Evolutionary conservation across 2,113 vertebrate genomes (phyloP), one percentile per base, ranked within the genome.

Genomic region (Beaufortia kweichowensis): DNA sequence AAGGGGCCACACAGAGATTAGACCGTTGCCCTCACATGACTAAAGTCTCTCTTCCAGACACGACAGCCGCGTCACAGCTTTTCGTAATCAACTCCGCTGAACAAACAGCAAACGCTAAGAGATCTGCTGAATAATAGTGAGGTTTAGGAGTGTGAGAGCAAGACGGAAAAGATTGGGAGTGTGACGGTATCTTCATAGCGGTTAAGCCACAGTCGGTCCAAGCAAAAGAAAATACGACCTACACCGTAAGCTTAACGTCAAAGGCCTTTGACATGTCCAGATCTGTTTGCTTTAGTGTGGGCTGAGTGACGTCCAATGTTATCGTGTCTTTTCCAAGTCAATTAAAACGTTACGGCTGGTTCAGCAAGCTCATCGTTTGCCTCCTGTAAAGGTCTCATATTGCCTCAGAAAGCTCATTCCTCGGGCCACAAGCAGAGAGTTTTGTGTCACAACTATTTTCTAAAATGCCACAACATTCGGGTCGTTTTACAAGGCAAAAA

Each of bases 41-140:
- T 67, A 35, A 82, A 74, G 76, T 62, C 60, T 78, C 63, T 8
- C 23, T 39, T 26, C 31, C 74, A 69, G 68, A 46, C 75, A 78
- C 65, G 23, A 39, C 57, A 78, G 33, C 50, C 66, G 29, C 24
- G 26, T 55, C 69, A 39, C 56, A 19, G 43, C 26, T 61, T 66
- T 76, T 76, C 69, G 78, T 75, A 81, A 71, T 72, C 80, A 84
- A 84, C 77, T 79, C 41, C 24, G n/a, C 41, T 60, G 71, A 80
- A 71, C 73, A 82, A 82, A 84, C 61, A 81, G 31, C 71, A 71
- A 60, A 63, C 56, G 50, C 59, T 9, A 14, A 24, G 21, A 61
- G 66, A 80, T 80, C 67, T 80, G 77, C 69, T 82, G 65, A 75
- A 69, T 77, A 85, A 75, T 29, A 64, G 39, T 24, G 57, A 72